A percentile compares a stretch with the other conserved stretches of the same genome.
phyloP scores from a whole-genome alignment of 2,888 invertebrate species.

The Rhagophthalmus giganteus region DNA sequence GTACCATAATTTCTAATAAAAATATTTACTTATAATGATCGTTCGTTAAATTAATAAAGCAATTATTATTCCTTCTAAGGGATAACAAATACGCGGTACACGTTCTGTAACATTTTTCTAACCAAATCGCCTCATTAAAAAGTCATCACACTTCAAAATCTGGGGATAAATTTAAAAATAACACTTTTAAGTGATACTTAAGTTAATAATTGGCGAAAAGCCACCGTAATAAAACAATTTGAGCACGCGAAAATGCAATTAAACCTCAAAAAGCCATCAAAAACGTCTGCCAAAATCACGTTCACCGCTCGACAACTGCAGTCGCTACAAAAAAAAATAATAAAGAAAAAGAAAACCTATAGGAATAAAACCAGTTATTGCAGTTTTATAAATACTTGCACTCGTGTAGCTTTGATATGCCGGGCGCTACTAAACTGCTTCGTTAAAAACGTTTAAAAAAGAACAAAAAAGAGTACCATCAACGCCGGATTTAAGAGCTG shows the following conservation, averaged over 20 bases:
- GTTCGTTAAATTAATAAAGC: constrained; percentile 17
- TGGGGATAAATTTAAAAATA: constrained; percentile 30
- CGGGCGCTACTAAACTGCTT: constrained; percentile 37
- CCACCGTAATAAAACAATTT: constrained; percentile 36
- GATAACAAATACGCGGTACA: constrained; percentile 11
- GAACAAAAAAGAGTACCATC: constrained; percentile 19
- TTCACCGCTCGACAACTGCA: constrained; percentile 31
- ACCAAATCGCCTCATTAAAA: constrained; percentile 27
- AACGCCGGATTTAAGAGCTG: constrained; percentile 18
- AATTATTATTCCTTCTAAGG: background rate
- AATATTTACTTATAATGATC: background rate
- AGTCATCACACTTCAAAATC: constrained; percentile 32
- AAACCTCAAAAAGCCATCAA: constrained; percentile 48
- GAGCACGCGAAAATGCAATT: constrained; percentile 47
- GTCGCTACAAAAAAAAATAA: constrained; percentile 30
- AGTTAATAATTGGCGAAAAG: constrained; percentile 33
- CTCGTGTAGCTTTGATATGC: constrained; percentile 28
- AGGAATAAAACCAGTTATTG: constrained; percentile 41
- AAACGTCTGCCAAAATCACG: constrained; percentile 46
- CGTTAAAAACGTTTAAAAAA: constrained; percentile 35
- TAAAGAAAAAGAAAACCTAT: too few species aligned
- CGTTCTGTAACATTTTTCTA: constrained; percentile 16
- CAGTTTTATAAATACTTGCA: constrained; percentile 41
- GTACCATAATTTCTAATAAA: background rate
- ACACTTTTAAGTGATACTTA: constrained; percentile 32